phyloP scores from a whole-genome alignment of 2,113 vertebrate species.

The Boulengeromyrus knoepffleri region DNA sequence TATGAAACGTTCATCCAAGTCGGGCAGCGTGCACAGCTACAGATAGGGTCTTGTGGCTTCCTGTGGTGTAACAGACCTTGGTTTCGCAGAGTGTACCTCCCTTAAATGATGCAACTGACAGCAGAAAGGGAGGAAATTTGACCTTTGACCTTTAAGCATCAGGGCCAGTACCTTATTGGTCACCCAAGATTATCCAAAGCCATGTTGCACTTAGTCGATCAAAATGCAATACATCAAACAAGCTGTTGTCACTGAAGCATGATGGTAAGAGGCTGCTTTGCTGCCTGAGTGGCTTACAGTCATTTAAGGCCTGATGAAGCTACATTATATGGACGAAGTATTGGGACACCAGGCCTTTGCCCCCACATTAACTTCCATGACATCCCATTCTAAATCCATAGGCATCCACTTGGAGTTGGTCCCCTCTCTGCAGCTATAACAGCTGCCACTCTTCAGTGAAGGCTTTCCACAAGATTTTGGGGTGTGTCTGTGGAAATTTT shows the following conservation, averaged over 20 bases:
- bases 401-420: background rate
- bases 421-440: background rate
- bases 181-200: background rate
- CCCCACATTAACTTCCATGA: background rate
- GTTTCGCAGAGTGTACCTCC: background rate
- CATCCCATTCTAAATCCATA: background rate
- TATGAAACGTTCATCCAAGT: background rate
- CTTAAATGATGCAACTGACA: background rate
- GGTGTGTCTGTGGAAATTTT: background rate
- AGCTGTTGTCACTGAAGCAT: background rate
- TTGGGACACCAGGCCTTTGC: background rate
- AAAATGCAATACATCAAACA: background rate
- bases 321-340: background rate
- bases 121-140: background rate
- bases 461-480: background rate
- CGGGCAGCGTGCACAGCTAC: background rate
- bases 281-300: background rate
- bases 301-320: background rate
- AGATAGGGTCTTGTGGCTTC: conserved; percentile 48
- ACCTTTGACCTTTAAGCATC: background rate
- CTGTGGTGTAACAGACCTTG: conserved; percentile 30
- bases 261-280: background rate
- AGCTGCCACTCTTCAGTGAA: background rate
- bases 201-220: background rate
- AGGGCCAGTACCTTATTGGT: background rate